Evolutionary conservation across 1,140 invertebrate species (phyloP), one percentile per base, ranked within the genome.

Genomic region (Pogonomyrmex californicus): DNA sequence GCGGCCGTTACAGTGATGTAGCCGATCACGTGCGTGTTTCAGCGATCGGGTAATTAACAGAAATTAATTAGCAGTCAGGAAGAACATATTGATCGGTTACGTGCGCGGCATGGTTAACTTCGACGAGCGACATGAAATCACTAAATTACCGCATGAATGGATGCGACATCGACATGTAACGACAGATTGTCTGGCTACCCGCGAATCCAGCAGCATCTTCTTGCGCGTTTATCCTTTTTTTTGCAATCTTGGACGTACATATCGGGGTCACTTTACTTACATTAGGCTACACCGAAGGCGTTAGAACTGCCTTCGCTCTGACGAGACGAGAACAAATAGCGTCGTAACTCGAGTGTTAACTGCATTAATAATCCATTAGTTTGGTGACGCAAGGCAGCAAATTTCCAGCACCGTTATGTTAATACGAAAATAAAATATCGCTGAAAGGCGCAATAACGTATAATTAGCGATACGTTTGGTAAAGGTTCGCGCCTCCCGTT

Each of bases 81-180:
- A 89, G 88, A 90, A 91, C 91, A 91, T 91, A 91, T 91, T 86
- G 91, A 91, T 91, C 88, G 88, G 86, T 91, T 90, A 91, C 91
- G 90, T 86, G 91, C 82, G 79, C 85, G 79, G 90, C 91, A 90
- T 91, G 49, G 76, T 63, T 78, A 56, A 86, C 82, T 82, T 68
- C 10, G 85, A 65, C 54, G 60, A 47, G 62, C 62, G 75, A 79
- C 76, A 38, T 83, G 79, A 83, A 83, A 75, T 83, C 66, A 54
- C 68, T 75, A 49, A 75, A 65, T 81, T 81, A 30, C 30, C 51
- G 51, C 41, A 23, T 68, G 75, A 79, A 86, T 79, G 76, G 85
- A 79, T 56, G 47, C 60, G 51, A 56, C 63, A 7, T 66, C 62
- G 51, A 58, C 65, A 49, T 51, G 85, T 68, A 68, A 68, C 41